Evolutionary conservation across 2,888 invertebrate species (phyloP).

Genomic region (Aethes cnicana): DNA sequence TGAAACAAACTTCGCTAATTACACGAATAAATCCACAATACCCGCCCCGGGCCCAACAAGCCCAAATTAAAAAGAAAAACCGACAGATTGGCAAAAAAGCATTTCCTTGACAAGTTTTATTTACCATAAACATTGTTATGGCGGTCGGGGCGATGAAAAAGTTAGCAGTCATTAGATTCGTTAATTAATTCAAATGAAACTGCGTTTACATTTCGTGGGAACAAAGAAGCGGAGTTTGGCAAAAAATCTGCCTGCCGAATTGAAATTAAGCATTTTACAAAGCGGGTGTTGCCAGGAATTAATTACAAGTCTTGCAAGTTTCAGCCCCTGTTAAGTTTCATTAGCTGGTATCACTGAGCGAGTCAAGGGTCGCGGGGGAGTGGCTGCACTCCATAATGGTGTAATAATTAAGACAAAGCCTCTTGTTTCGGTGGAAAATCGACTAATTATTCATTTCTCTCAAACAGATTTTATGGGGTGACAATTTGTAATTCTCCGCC

Average conservation of each 20-base stretch:
- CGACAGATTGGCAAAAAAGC: slow-evolving; percentile 71
- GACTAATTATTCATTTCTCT: slow-evolving; percentile 72
- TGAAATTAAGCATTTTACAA: slow-evolving; percentile 78
- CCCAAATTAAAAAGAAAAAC: slow-evolving; percentile 73
- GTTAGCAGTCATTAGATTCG: slow-evolving; percentile 77
- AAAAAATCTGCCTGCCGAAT: slow-evolving; percentile 64
- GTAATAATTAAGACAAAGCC: slow-evolving; percentile 77
- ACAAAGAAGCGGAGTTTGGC: slow-evolving; percentile 59
- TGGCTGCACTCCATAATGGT: slow-evolving; percentile 67
- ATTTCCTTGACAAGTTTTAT: slow-evolving; percentile 81
- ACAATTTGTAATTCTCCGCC: slow-evolving; percentile 61
- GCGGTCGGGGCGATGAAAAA: slow-evolving; percentile 69
- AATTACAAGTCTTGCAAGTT: slow-evolving; percentile 75
- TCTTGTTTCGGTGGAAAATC: slow-evolving; percentile 66
- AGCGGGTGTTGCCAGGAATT: slow-evolving; percentile 67
- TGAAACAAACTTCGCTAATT: slow-evolving; percentile 80
- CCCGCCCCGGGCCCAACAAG: slow-evolving; percentile 60
- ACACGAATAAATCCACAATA: slow-evolving; percentile 79
- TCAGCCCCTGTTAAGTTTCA: slow-evolving; percentile 60
- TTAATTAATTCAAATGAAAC: slow-evolving; percentile 82
- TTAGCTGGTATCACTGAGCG: slow-evolving; percentile 60
- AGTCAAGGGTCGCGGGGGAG: slow-evolving; percentile 63
- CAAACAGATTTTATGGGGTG: slow-evolving; percentile 69
- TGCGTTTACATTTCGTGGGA: slow-evolving; percentile 71
- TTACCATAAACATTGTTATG: slow-evolving; percentile 80